Percentiles rank a stretch among this genome's conserved stretches.
These are phyloP conservation scores for Temnopleurus reevesii DNA, from an alignment of 53 echinoderm and acorn worm species.

Conservation along the genomic window DNA sequence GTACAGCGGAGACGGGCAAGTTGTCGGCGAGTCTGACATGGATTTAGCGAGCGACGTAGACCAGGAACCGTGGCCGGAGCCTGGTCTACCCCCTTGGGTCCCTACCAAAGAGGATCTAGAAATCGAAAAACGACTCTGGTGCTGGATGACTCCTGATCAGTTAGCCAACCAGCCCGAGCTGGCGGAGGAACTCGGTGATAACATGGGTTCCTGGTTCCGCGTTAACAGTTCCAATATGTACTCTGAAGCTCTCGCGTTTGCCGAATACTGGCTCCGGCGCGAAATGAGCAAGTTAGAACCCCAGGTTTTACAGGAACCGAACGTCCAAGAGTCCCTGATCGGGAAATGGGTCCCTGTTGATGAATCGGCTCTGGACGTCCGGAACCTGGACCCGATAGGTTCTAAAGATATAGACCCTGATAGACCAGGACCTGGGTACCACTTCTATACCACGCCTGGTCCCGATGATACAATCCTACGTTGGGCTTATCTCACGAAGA, in stretches of 20 bases:
- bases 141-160: slow-evolving; percentile 43
- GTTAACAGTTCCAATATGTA: slow-evolving; percentile 1
- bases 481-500: slow-evolving; percentile 36
- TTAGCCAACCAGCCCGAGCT: background rate
- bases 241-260: background rate
- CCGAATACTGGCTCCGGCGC: slow-evolving; percentile 34
- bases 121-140: slow-evolving; percentile 41
- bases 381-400: background rate
- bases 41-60: slow-evolving; percentile 41
- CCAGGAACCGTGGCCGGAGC: slow-evolving; percentile 44
- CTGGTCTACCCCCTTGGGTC: slow-evolving; percentile 41
- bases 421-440: slow-evolving; percentile 43
- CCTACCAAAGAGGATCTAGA: slow-evolving; percentile 33
- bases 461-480: background rate
- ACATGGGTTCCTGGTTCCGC: slow-evolving; percentile 25
- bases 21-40: slow-evolving; percentile 14
- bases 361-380: background rate
- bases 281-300: slow-evolving; percentile 7
- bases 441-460: slow-evolving; percentile 30
- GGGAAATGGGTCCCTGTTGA: slow-evolving; percentile 9
- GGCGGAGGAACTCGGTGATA: background rate
- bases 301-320: background rate
- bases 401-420: slow-evolving; percentile 25
- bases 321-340: background rate
- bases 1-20: background rate